Evolutionary conservation across 2,888 invertebrate species (phyloP).

Genomic region (Athetis lepigone): DNA sequence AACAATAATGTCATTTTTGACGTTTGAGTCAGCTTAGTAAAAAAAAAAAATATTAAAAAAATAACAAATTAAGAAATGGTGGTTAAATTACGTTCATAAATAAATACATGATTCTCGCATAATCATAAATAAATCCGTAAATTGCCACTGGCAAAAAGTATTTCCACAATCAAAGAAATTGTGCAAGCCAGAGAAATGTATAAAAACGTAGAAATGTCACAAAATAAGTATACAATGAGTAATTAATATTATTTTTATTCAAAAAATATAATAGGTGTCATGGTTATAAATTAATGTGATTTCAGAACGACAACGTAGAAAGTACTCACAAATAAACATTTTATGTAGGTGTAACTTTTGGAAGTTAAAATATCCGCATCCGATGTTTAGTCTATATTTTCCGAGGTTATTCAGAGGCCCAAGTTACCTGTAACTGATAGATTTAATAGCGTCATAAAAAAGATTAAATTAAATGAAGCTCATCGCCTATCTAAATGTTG

Average conservation of each 20-base stretch:
- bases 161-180: too few relatives aligned
- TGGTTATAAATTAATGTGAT: neutral
- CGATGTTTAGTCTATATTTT: neutral
- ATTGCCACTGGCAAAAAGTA: too few relatives aligned
- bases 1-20: too few relatives aligned
- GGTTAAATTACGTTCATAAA: too few relatives aligned
- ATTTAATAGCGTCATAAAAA: conserved; percentile 8
- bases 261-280: neutral
- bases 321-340: neutral
- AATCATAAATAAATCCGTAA: too few relatives aligned
- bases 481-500: conserved; percentile 27
- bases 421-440: neutral
- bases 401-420: conserved; percentile 13
- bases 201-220: neutral
- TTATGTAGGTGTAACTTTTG: neutral
- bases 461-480: conserved; percentile 25
- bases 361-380: neutral
- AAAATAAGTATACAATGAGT: too few relatives aligned
- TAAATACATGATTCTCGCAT: too few relatives aligned
- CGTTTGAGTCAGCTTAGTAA: too few relatives aligned
- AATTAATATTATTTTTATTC: neutral
- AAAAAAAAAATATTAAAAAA: too few relatives aligned
- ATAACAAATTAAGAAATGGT: too few relatives aligned
- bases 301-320: neutral
- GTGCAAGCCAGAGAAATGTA: neutral